phyloP scores from a whole-genome alignment of 2,888 invertebrate genomes.

The Diogma glabrata region DNA sequence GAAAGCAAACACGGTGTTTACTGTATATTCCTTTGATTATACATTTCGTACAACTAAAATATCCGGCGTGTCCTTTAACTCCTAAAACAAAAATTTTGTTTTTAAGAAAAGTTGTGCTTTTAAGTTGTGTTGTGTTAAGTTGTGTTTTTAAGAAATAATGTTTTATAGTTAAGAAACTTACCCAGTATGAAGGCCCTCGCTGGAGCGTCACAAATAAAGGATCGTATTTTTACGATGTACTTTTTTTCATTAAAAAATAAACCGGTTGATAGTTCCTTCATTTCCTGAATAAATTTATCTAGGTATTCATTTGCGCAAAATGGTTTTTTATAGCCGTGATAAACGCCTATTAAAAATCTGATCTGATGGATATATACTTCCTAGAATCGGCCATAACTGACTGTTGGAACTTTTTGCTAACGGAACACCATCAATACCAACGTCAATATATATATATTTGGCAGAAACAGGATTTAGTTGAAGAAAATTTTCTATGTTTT shows the following conservation, averaged over 20 bases:
- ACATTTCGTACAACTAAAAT: conserved; percentile 17
- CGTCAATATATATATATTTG: too few species aligned
- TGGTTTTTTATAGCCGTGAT: not conserved
- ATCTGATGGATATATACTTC: not conserved
- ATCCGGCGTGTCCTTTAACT: too few species aligned
- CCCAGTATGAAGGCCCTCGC: not conserved
- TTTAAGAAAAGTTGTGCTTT: too few species aligned
- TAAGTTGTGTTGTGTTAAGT: too few species aligned
- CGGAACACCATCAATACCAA: too few species aligned
- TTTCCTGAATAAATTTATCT: not conserved
- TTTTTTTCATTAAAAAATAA: not conserved
- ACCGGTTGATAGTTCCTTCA: not conserved
- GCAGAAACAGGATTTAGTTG: not conserved
- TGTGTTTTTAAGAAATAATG: too few species aligned
- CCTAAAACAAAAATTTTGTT: too few species aligned
- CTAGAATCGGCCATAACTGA: not conserved
- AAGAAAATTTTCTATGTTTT: not conserved
- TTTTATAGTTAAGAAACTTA: not conserved
- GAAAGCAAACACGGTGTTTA: not conserved
- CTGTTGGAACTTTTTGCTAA: too few species aligned
- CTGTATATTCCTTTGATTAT: conserved; percentile 14
- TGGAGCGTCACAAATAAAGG: too few species aligned
- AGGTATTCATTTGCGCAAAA: not conserved
- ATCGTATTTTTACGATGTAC: not conserved
- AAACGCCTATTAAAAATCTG: not conserved